Evolutionary conservation across 2,888 invertebrate species (phyloP), one percentile per base, ranked within the genome.

Genomic region (Sphecodes monilicornis): DNA sequence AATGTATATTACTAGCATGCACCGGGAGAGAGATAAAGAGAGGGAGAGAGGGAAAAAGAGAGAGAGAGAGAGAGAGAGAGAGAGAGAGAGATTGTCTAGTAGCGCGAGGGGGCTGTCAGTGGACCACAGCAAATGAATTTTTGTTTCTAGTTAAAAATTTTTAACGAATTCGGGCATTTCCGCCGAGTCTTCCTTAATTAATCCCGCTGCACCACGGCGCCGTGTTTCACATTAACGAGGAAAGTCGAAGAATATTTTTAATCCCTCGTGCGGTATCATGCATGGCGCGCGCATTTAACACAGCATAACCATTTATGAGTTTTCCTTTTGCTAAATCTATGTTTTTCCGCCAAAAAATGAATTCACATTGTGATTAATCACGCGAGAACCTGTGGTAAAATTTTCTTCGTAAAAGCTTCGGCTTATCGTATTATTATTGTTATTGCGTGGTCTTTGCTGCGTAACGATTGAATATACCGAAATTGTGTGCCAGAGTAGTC

Each of bases 1-100:
- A 76, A 73, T 74, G 70, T 76, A 77, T 81, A 77, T 85, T 68
- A 60, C 78, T 50, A 80, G 74, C 78, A 72, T 36, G 46, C 69
- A 39, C 18, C 22, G 79, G 22, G 22, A 68, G 43, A 75, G 82
- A 74, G 82, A 73, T 36, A n/a, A 29, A 36, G 26, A n/a, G n/a
- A 36, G 26, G 18, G 41, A 50, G 41, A 60, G 39, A 22, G 36
- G 5, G 36, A n/a, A 29, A 36, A 22, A n/a, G n/a, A 36, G 29
- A 26, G 39, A 54, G 43, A 64, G 36, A 29, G 78, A 26, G n/a
- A 57, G 50, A 74, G 82, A 74, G 82, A 54, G n/a, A 39, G 18
- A 26, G 26, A 29, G 29, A 26, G 29, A 54, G 29, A 64, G 26
- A 29, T 46, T 18, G 8, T 50, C 8, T 22, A 22, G 50, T 22